phyloP scores from a whole-genome alignment of 2,888 invertebrate genomes.

The Orthosia gothica region DNA sequence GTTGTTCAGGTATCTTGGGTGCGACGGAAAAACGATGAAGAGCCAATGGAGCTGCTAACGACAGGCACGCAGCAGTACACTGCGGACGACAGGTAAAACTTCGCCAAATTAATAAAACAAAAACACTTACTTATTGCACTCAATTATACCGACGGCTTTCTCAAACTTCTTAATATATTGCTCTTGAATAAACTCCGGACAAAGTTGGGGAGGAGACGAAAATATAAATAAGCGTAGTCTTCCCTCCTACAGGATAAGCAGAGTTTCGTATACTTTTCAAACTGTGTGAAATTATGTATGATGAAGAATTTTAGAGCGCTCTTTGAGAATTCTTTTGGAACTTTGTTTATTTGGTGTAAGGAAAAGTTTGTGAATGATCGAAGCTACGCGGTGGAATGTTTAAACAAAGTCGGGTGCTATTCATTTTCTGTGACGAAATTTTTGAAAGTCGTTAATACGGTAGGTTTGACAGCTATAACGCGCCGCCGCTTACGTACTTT shows the following conservation, averaged over 20 bases:
- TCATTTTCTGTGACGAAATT: not conserved
- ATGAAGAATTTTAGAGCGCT: constrained; percentile 49
- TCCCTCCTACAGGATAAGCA: constrained; percentile 48
- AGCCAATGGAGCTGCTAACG: constrained; percentile 87
- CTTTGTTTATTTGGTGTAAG: constrained; percentile 42
- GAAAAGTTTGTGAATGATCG: constrained; percentile 44
- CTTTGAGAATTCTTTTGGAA: constrained; percentile 49
- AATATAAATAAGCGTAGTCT: constrained; percentile 60
- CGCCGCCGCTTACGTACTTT: no score
- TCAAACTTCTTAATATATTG: constrained; percentile 63
- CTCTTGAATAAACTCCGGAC: constrained; percentile 57
- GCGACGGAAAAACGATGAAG: constrained; percentile 87
- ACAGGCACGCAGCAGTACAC: constrained; percentile 88
- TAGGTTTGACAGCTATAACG: not conserved
- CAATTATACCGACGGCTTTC: constrained; percentile 51
- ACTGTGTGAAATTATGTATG: constrained; percentile 60
- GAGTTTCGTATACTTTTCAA: constrained; percentile 54
- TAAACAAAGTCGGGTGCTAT: constrained; percentile 10
- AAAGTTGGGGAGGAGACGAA: constrained; percentile 50
- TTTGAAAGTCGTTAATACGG: not conserved
- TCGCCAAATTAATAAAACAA: constrained; percentile 49
- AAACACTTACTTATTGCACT: constrained; percentile 46
- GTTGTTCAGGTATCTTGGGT: constrained; percentile 86
- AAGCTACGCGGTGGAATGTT: constrained; percentile 33
- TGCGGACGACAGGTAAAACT: constrained; percentile 84